phyloP scores from a whole-genome alignment of 2,888 invertebrate species.

The Agrypnus murinus region DNA sequence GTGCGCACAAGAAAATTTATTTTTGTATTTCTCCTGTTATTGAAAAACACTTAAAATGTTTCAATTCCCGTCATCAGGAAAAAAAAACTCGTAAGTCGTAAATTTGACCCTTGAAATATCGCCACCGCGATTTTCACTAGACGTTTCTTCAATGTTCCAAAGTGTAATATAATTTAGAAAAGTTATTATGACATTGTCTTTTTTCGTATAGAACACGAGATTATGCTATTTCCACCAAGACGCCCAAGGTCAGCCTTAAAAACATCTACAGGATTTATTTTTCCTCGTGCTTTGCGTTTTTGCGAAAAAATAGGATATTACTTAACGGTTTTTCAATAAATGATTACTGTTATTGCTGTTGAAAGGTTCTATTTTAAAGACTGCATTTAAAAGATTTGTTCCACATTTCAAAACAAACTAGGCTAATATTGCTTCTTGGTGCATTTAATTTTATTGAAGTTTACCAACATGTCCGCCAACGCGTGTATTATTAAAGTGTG shows the following conservation, averaged over 20 bases:
- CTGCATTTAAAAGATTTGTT: not conserved
- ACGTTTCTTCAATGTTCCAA: too few species aligned
- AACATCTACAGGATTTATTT: slow-evolving; percentile 4
- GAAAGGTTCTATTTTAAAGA: slow-evolving; percentile 1
- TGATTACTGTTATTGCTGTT: not conserved
- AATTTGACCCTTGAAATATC: slow-evolving; percentile 14
- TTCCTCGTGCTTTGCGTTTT: too few species aligned
- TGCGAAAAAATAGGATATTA: not conserved
- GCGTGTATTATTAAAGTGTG: too few species aligned
- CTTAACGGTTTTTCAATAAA: slow-evolving; percentile 12
- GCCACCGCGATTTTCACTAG: not conserved
- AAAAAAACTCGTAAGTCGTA: not conserved
- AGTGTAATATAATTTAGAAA: not conserved
- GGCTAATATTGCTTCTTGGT: too few species aligned
- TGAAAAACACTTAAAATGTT: slow-evolving; percentile 22
- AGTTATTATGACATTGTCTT: slow-evolving; percentile 20
- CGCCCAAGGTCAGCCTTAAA: slow-evolving; percentile 9
- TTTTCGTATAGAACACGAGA: not conserved
- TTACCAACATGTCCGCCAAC: too few species aligned
- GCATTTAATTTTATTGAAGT: too few species aligned
- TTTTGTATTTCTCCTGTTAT: slow-evolving; percentile 6
- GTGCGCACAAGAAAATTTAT: not conserved
- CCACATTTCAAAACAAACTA: not conserved
- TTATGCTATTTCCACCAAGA: slow-evolving; percentile 18
- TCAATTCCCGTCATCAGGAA: slow-evolving; percentile 12